Base-by-base conservation (phyloP, 2,888 invertebrate species). In the Papilio demoleus region DNA sequence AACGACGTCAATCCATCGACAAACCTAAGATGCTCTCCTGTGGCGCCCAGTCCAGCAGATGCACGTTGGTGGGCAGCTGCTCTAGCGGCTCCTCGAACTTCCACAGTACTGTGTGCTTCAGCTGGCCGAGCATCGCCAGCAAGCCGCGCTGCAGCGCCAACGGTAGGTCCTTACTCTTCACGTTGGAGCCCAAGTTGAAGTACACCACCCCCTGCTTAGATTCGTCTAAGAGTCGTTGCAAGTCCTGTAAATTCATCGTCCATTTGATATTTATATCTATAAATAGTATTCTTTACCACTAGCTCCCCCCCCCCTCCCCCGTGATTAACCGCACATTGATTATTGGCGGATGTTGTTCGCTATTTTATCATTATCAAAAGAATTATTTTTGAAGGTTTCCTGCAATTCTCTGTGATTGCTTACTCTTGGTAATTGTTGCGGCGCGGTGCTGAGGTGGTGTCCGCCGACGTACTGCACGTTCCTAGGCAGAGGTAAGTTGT, bases 81-180 rank as follows among this genome's bases (percentile, higher is more conserved):
- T 68, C 24, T 5, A 74, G 12, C 8, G 65, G 47, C n/a, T 73
- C 73, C 17, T 75, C 73, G 5, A 71, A 50, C 73, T 92, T 93
- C 92, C 91, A 92, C 45, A 93, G 73, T 0, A 93, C 88, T 0
- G 84, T 87, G 71, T 93, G 89, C 47, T 88, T 86, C 22, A 93
- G 71, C 56, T 73, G 75, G 0, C 85, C 79, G 59, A 93, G 90
- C 22, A 85, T 79, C 19, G 82, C 75, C 1, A 92, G 47, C 1
- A 93, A 76, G 0, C 74, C 75, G 45, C 74, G 76, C 56, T 83
- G 84, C 2, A 85, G 67, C 42, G 80, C 73, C 2, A 79, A 78
- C 0, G 90, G 84, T 71, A 92, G 74, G 0, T 82, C 77, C 45
- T 79, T 81, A 56, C 87, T 85, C 34, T 83, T 79, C 58, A 90